Base-by-base conservation (phyloP, 2,113 vertebrate genomes). In the Halichoeres trimaculatus region DNA sequence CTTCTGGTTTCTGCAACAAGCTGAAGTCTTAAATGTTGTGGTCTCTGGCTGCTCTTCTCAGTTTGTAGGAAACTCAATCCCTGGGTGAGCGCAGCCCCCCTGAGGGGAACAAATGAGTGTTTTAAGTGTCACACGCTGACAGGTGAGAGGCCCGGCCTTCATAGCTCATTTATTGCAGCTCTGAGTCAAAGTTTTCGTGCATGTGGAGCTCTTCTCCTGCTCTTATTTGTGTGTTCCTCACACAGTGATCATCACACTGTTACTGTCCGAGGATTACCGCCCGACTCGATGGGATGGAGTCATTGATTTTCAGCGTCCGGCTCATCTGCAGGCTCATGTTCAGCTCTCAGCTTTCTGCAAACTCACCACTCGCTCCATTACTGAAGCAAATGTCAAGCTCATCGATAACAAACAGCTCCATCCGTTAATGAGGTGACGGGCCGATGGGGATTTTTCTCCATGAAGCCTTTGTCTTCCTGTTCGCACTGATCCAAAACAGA, bases 71-170 rank as follows among this genome's bases (percentile, higher is more conserved):
- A 90, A 92, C 78, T 43, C 54, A 82, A 89, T 88, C 82, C 74
- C 61, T 75, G 22, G 70, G 71, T 78, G 73, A 79, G 81, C 67
- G 63, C 74, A 68, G 43, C 70, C 74, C 76, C 76, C 53, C 7
- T 8, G 11, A 65, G 64, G 83, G 78, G 72, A 78, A 74, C 74
- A 74, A 72, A 74, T 86, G 26, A 85, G 67, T 83, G 73, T 89
- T 89, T 90, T 81, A 88, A 91, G 87, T 90, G 89, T 90, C 83
- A 76, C 85, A 78, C 78, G 90, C 79, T 90, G 90, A 90, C 88
- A 90, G 90, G 80, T 77, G 76, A 90, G 86, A 76, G 88, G 85
- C 82, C 59, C 65, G 47, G 83, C 75, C 85, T 88, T 90, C 88
- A 88, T 83, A 85, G 90, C 81, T 92, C 90, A 91, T 91, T 91